Conservation (phyloP, 2,113 vertebrate genomes). For the Prunella fulvescens region DNA sequence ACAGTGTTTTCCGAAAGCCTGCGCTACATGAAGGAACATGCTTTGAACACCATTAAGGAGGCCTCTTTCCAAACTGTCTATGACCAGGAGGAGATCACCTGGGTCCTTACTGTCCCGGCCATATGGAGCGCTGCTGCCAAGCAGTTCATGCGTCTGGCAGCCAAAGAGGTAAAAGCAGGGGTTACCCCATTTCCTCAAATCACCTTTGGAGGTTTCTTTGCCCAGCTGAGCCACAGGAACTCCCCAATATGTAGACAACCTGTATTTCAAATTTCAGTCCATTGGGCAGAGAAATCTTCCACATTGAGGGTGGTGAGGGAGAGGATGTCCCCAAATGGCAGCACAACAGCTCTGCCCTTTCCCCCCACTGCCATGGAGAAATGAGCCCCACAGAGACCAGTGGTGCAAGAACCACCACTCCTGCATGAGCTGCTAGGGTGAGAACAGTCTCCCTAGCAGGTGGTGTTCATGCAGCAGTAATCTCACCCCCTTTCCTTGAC, state of each 20-base stretch:
- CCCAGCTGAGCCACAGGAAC: background rate
- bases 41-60: conserved; percentile 10
- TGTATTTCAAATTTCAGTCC: background rate
- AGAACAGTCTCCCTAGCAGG: background rate
- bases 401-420: background rate
- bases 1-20: background rate
- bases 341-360: background rate
- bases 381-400: background rate
- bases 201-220: background rate
- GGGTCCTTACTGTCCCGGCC: conserved; percentile 61
- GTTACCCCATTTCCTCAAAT: background rate
- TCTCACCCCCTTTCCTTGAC: background rate
- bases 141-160: conserved; percentile 64
- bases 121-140: conserved; percentile 55
- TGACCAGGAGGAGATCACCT: conserved; percentile 10
- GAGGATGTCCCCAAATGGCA: background rate
- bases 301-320: background rate
- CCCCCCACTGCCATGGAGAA: rapidly evolving
- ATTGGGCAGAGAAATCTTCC: background rate
- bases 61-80: background rate
- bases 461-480: background rate
- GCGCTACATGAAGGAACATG: conserved; percentile 2
- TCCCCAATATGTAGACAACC: background rate
- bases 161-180: conserved; percentile 12
- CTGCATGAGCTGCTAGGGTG: background rate